Percentiles rank a stretch among this genome's conserved stretches.
phyloP scores from a whole-genome alignment of 2,888 invertebrate genomes.

The Noctua pronuba region DNA sequence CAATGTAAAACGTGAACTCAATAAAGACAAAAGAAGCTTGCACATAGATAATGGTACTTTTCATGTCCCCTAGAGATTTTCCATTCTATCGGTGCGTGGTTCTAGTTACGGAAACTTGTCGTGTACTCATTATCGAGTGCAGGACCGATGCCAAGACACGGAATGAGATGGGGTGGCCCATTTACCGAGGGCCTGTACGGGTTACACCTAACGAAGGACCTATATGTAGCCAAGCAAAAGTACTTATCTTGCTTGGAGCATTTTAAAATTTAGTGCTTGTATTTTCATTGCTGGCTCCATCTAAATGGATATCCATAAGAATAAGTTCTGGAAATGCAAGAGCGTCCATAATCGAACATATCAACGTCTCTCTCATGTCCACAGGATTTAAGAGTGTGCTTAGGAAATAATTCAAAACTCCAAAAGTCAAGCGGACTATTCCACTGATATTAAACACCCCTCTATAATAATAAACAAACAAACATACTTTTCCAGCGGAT shows the following conservation, averaged over 20 bases:
- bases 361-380: background rate
- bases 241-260: background rate
- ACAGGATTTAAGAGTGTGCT: background rate
- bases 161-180: slow-evolving; percentile 53
- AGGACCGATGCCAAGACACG: slow-evolving; percentile 59
- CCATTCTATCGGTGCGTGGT: slow-evolving; percentile 23
- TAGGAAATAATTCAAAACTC: background rate
- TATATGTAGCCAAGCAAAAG: background rate
- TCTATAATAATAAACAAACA: background rate
- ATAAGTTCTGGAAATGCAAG: background rate
- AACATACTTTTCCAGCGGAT: background rate
- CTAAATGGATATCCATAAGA: background rate
- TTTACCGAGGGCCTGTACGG: slow-evolving; percentile 29
- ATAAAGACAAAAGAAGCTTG: background rate
- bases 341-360: background rate
- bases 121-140: slow-evolving; percentile 55
- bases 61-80: background rate
- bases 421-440: background rate
- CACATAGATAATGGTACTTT: background rate
- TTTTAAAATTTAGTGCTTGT: background rate
- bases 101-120: slow-evolving; percentile 51
- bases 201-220: slow-evolving; percentile 5
- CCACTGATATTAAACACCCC: background rate
- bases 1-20: background rate
- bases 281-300: background rate